Conservation (phyloP, 2,888 invertebrate species). For the Holacanthella duospinosa region DNA sequence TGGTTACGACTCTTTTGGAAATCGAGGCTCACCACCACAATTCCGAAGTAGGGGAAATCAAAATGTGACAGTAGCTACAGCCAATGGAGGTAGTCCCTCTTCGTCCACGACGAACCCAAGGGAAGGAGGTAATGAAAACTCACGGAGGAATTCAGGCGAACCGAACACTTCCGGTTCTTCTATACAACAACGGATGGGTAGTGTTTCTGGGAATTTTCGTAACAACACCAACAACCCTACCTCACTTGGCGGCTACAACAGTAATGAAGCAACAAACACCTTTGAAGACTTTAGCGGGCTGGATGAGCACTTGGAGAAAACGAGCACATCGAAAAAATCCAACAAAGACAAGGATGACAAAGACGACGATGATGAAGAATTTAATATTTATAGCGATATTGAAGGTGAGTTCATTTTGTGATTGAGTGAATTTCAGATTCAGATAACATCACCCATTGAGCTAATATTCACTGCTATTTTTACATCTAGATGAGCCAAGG, state of each 20-base stretch:
- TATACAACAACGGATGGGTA: background rate
- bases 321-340: too few species aligned
- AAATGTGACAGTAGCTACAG: background rate
- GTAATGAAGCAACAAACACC: background rate
- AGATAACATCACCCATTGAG: too few species aligned
- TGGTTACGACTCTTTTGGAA: background rate
- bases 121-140: background rate
- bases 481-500: background rate
- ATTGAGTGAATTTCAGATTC: background rate
- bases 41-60: background rate
- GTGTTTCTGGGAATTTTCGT: background rate
- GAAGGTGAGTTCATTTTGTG: conserved; percentile 41
- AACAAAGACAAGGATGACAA: conserved; percentile 21
- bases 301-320: background rate
- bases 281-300: background rate
- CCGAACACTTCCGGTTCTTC: background rate
- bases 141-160: background rate
- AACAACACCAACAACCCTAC: background rate
- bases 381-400: conserved; percentile 55
- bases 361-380: conserved; percentile 42
- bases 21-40: background rate
- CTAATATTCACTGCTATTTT: too few species aligned
- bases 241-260: background rate
- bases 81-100: background rate
- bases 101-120: background rate